Conservation (phyloP, 2,113 vertebrate species). For the Calyptommatus sinebrachiatus region DNA sequence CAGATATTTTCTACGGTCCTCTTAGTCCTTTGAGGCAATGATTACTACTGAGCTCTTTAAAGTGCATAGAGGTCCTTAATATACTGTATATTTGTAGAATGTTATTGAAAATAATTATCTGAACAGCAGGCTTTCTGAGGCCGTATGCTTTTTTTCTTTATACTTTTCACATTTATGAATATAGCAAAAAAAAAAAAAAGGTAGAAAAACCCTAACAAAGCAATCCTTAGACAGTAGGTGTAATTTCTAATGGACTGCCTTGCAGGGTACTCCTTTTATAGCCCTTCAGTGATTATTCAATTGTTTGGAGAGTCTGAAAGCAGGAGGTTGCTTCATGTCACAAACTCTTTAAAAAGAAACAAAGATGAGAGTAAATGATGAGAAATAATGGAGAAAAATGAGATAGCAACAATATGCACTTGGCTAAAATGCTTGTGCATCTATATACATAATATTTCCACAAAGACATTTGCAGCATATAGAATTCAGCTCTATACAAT, state of each 20-base stretch:
- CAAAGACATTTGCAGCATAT: not conserved
- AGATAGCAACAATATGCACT: not conserved
- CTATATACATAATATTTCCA: not conserved
- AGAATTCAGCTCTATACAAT: not conserved
- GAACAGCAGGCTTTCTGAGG: not conserved
- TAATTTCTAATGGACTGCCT: not conserved
- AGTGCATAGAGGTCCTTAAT: no score
- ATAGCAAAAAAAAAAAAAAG: not conserved
- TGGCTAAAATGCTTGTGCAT: not conserved
- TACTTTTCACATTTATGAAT: constrained; percentile 3
- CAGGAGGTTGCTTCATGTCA: not conserved
- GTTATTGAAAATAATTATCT: not conserved
- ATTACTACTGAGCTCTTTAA: no score
- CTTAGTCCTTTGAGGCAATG: no score
- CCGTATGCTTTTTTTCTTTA: not conserved
- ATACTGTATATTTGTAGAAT: not conserved
- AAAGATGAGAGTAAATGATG: not conserved
- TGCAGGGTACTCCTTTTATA: not conserved
- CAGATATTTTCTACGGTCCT: no score
- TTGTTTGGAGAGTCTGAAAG: not conserved
- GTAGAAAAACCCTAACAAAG: constrained; percentile 8
- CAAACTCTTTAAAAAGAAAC: not conserved
- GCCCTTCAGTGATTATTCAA: not conserved
- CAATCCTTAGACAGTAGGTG: not conserved
- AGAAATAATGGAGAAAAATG: not conserved